Base-by-base conservation (phyloP, 2,888 invertebrate genomes). In the Pterostichus niger region DNA sequence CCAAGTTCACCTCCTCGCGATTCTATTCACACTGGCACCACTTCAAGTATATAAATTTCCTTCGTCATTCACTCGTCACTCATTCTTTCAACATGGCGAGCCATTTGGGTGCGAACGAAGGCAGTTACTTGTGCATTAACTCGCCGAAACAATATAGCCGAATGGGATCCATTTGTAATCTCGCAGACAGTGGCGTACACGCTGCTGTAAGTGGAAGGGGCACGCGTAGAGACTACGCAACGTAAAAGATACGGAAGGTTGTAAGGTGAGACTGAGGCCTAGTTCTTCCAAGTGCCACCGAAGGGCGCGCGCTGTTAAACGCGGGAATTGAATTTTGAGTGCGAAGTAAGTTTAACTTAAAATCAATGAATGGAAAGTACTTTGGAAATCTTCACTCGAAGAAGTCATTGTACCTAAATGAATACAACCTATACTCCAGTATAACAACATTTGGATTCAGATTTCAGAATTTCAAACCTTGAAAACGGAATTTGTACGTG, bases 131-230 rank as follows among this genome's bases (percentile, higher is more conserved):
- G 49, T 64, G 64, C 79, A 79, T 79, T 79, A 61, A 79, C 75
- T 89, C 89, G 89, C 89, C 89, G 89, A 90, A 89, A 89, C 90
- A 89, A 89, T 89, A 89, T 90, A 90, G 90, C 90, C 89, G 89
- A 90, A 89, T 89, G 89, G 89, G 89, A 89, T 89, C 89, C 90
- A 90, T 90, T 90, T 89, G 90, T 90, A 90, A 90, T 90, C 89
- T 90, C 87, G 87, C 54, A 76, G 76, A 76, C 76, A 73, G 49
- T 49, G 46, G 73, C 73, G 73, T 46, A 49, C 73, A 17, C 40
- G 71, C 40, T 24, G 24, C 24, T 3, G 24, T 24, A 3, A 24
- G 24, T 24, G 24, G 24, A 24, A 24, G 24, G 24, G 24, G 24
- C 24, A 24, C 24, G 24, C 24, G 24, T 24, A 24, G 3, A 24